phyloP scores from a whole-genome alignment of 2,113 vertebrate genomes.

The Burhinus oedicnemus region DNA sequence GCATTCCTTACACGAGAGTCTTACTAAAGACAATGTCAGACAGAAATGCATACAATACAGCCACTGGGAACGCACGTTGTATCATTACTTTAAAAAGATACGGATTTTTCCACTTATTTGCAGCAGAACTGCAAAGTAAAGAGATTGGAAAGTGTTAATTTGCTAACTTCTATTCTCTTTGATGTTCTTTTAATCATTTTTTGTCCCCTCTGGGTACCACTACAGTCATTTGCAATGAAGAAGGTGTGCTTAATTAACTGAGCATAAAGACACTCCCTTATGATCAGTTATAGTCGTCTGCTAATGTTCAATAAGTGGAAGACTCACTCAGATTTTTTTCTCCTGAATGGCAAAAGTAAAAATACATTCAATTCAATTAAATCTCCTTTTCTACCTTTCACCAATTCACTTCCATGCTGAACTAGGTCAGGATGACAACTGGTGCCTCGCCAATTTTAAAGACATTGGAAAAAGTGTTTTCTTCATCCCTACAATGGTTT shows the following conservation, averaged over 20 bases:
- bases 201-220: constrained; percentile 18
- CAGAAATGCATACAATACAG: background rate
- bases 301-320: constrained; percentile 4
- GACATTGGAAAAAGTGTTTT: background rate
- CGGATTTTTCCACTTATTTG: background rate
- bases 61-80: fast-evolving
- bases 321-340: background rate
- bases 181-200: constrained; percentile 27
- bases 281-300: background rate
- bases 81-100: background rate
- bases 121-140: background rate
- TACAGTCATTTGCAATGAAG: background rate
- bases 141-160: constrained; percentile 1
- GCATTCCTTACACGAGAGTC: background rate
- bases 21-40: background rate
- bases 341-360: background rate
- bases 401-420: background rate
- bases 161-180: constrained; percentile 1
- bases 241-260: constrained; percentile 54
- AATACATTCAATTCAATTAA: background rate
- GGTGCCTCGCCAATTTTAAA: background rate
- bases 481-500: background rate
- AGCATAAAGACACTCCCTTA: background rate
- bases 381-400: background rate
- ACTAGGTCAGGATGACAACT: background rate